Evolutionary conservation across 2,797 vertebrate species (phyloP), one percentile per base, ranked within the genome.

Genomic region (Sylvilagus floridanus): DNA sequence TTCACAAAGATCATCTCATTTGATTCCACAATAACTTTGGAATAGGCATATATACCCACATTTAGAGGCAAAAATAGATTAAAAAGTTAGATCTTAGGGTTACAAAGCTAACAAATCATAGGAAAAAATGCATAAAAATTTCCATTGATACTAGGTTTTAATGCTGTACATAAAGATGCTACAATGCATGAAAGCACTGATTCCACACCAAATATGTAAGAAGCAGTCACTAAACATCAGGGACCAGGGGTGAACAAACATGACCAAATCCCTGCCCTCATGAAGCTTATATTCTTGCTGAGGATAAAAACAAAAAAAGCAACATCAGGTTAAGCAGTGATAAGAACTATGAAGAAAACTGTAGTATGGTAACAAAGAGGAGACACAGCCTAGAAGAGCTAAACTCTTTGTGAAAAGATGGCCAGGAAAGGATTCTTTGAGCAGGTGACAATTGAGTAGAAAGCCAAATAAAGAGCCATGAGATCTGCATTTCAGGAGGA

Each of bases 121-220:
- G 60, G 73, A 81, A 76, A 85, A 68, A 66, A 84, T 19, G 47
- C 8, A 37, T 71, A 93, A 68, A 4, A 9, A 57, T 86, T 78
- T 82, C 50, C 21, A 83, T 12, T 50, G 83, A 16, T 42, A 60
- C 0, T 26, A 91, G 62, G n/a, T 35, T 88, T 89, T 62, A 47
- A 91, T 65, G 50, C 50, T 77, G 47, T 0, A 85, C 50, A 54
- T 57, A 93, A 83, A 88, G n/a, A 91, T 37, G 62, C 68, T 88
- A 82, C 68, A 88, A 88, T 62, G 66, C 21, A 93, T 63, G 24
- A 24, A 82, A 72, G 21, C 62, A 66, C 72, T 65, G 32, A 65
- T 42, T 88, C 75, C 68, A 73, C 42, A 91, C 57, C n/a, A 76
- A 92, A 78, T 52, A 78, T 57, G 88, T 84, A 88, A 14, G 73